Evolutionary conservation across 2,797 vertebrate genomes (phyloP).

Genomic region (Gallinago solitaria): DNA sequence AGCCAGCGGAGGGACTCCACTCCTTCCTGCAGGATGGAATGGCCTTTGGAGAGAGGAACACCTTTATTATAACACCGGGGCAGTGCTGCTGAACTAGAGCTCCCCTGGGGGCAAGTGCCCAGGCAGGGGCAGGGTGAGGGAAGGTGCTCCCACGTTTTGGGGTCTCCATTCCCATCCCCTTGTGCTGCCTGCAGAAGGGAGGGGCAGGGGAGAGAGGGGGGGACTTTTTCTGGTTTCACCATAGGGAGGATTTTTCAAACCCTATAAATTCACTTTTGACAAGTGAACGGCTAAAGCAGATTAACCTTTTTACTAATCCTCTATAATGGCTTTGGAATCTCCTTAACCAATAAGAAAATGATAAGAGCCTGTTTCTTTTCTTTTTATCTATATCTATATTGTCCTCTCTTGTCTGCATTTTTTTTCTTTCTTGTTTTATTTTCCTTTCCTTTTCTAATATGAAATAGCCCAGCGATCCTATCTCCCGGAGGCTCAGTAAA

Average conservation of each 20-base stretch:
- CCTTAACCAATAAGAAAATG: conserved; percentile 78
- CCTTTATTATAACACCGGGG: not conserved
- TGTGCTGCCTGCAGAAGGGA: not conserved
- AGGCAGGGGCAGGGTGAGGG: not conserved
- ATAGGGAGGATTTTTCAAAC: conserved; percentile 69
- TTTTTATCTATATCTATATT: conserved; percentile 72
- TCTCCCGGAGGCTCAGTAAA: conserved; percentile 78
- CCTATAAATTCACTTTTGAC: conserved; percentile 77
- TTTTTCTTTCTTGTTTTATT: conserved; percentile 68
- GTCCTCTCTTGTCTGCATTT: conserved; percentile 51
- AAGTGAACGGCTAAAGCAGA: conserved; percentile 81
- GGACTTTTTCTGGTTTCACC: not conserved
- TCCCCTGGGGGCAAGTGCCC: not conserved
- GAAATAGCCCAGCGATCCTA: conserved; percentile 78
- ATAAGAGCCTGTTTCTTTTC: conserved; percentile 66
- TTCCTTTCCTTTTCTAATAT: conserved; percentile 61
- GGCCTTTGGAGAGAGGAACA: not conserved
- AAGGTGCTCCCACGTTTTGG: not conserved
- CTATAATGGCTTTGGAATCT: conserved; percentile 89
- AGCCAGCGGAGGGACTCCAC: not conserved
- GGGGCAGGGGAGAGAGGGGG: not conserved
- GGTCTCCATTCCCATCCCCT: not conserved
- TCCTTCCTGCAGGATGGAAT: not conserved
- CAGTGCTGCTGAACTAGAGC: not conserved
- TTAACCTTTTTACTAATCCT: conserved; percentile 86